phyloP scores from a whole-genome alignment of 2,797 vertebrate species.

The Sebastes hubbsi region DNA sequence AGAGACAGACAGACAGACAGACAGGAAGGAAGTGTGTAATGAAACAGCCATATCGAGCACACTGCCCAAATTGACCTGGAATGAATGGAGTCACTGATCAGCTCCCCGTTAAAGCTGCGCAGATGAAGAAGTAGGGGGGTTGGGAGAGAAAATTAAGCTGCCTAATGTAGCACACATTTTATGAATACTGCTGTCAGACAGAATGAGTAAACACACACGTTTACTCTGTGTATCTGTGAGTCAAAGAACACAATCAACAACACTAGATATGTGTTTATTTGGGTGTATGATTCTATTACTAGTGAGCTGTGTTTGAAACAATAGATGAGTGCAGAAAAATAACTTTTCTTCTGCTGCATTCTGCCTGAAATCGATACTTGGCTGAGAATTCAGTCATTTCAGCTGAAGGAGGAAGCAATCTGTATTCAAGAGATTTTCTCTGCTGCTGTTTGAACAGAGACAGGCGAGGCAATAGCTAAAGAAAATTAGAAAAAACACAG shows the following conservation, averaged over 20 bases:
- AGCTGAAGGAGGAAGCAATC: constrained; percentile 10
- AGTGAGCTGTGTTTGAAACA: background rate
- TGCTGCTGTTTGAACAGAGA: background rate
- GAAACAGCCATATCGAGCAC: constrained; percentile 69
- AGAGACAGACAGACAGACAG: constrained; percentile 51
- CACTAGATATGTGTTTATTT: background rate
- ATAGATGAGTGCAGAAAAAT: background rate
- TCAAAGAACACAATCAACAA: background rate
- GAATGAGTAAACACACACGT: background rate
- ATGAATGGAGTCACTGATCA: constrained; percentile 78
- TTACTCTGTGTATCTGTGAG: background rate
- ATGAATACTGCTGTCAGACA: constrained; percentile 4
- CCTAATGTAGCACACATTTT: constrained; percentile 10
- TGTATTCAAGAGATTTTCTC: constrained; percentile 38
- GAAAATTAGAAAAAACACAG: constrained; percentile 3
- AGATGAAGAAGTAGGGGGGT: constrained; percentile 20
- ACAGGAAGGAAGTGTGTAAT: constrained; percentile 76
- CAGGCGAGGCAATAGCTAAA: background rate
- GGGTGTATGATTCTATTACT: background rate
- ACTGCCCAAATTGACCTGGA: constrained; percentile 74
- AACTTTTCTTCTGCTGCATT: background rate
- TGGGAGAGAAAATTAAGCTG: constrained; percentile 3
- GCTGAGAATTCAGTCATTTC: constrained; percentile 20
- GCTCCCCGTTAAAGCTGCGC: constrained; percentile 43
- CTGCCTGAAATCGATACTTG: constrained; percentile 17